These are phyloP conservation scores for Chrysodeixis includens DNA, from an alignment of 2,888 invertebrate genomes.

Conservation along the genomic window DNA sequence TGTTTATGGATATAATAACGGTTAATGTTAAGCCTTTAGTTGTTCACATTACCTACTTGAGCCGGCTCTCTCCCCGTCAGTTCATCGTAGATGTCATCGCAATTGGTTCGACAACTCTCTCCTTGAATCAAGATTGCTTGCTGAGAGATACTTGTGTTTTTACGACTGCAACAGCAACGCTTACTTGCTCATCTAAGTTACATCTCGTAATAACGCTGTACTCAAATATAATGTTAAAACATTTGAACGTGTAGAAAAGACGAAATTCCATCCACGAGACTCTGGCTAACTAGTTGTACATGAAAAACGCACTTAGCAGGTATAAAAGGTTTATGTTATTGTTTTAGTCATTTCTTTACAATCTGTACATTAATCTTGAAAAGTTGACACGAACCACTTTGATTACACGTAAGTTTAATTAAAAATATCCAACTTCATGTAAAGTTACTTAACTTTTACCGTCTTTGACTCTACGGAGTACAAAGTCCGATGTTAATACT, in stretches of 20 bases:
- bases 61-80: background rate
- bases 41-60: slow-evolving; percentile 1
- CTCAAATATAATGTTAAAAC: background rate
- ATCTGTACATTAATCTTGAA: background rate
- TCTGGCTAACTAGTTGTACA: background rate
- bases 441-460: slow-evolving; percentile 8
- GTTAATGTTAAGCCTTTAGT: background rate
- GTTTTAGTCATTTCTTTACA: background rate
- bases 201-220: background rate
- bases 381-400: background rate
- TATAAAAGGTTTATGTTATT: background rate
- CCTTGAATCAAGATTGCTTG: slow-evolving; percentile 2
- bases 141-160: background rate
- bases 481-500: slow-evolving; percentile 28
- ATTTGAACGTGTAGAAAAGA: background rate
- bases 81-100: slow-evolving; percentile 1
- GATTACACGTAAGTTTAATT: slow-evolving; percentile 4
- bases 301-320: background rate
- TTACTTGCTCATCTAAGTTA: background rate
- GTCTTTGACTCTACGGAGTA: slow-evolving; percentile 15
- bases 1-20: background rate
- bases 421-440: background rate
- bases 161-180: background rate
- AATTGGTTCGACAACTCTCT: slow-evolving; percentile 8
- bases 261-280: background rate